Base-by-base conservation (phyloP, 2,113 vertebrate genomes). In the Prietella phreatophila region DNA sequence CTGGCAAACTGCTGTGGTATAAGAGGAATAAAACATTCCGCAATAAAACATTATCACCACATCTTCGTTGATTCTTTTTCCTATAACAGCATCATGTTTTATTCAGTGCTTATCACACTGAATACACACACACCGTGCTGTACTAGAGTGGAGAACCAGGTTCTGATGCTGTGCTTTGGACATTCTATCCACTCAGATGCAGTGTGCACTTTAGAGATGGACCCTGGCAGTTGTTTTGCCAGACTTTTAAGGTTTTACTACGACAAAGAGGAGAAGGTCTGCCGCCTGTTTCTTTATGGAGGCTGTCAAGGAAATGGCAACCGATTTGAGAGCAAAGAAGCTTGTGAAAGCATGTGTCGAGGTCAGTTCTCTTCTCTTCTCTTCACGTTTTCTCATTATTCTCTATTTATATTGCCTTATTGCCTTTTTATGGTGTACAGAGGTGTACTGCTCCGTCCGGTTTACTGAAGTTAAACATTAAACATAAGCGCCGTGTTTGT, bases 251-350 rank as follows among this genome's bases (percentile, higher is more conserved):
- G 14, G 90, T 91, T 42, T 87, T 88, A 91, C 82, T 93, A 90
- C 50, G 67, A 87, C 30, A 5, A 0, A 1, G 30, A 85, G 39
- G 88, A 90, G 73, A 91, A 90, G 36, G 79, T 19, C 36, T 93
- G 92, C 73, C 90, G 91, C 0, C 17, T 90, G 27, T 93, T 93
- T 85, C 7, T 90, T 1, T 92, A 93, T 11, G 20, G 65, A 2
- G 92, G 92, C 20, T 93, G 92, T 47, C 84, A 86, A 11, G 92
- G 92, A 25, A 93, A 93, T 33, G 92, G 89, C 33, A 93, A 93
- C 89, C 90, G 90, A 0, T 93, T 93, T 27, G 71, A 89, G 0
- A 42, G 78, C 56, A 88, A 63, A 85, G 88, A 92, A 22, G 85
- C 89, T 0, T 93, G 92, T 73, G 85, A 86, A 4, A 2, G 17